These are phyloP conservation scores for Drosophila macrospina DNA, from an alignment of 2,888 invertebrate genomes.

Conservation along the genomic window DNA sequence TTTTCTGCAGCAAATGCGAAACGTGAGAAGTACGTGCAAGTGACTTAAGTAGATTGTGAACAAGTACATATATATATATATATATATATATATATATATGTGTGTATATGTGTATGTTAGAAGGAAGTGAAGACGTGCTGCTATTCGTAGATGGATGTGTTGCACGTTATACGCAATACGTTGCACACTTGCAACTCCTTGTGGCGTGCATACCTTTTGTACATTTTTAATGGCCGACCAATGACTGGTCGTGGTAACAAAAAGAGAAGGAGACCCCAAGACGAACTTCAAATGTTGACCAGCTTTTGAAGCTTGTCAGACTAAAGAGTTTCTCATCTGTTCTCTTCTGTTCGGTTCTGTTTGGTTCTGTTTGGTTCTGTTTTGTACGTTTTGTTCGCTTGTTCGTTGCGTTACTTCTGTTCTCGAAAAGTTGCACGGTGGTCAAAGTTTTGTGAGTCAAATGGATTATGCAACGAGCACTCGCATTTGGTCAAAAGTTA, in stretches of 20 bases:
- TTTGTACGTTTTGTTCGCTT: too few species aligned
- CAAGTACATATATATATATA: background rate
- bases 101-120: background rate
- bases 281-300: background rate
- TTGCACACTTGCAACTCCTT: slow-evolving; percentile 34
- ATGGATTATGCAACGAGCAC: slow-evolving; percentile 15
- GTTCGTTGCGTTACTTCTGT: background rate
- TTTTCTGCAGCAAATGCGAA: slow-evolving; percentile 12
- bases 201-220: slow-evolving; percentile 43
- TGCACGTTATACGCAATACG: slow-evolving; percentile 1
- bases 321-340: slow-evolving; percentile 15
- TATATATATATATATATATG: too few species aligned
- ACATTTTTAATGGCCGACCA: slow-evolving; percentile 46
- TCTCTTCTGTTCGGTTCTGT: too few species aligned
- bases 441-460: slow-evolving; percentile 11
- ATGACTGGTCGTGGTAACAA: slow-evolving; percentile 3
- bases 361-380: too few species aligned
- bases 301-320: slow-evolving; percentile 7
- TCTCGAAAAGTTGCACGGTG: slow-evolving; percentile 10
- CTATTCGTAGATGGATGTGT: slow-evolving; percentile 5
- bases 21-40: slow-evolving; percentile 27
- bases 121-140: background rate
- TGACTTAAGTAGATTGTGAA: slow-evolving; percentile 3
- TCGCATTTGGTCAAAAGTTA: slow-evolving; percentile 11
- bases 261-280: background rate